Evolutionary conservation across 2,888 invertebrate species (phyloP).

Genomic region (Entomobrya proxima): DNA sequence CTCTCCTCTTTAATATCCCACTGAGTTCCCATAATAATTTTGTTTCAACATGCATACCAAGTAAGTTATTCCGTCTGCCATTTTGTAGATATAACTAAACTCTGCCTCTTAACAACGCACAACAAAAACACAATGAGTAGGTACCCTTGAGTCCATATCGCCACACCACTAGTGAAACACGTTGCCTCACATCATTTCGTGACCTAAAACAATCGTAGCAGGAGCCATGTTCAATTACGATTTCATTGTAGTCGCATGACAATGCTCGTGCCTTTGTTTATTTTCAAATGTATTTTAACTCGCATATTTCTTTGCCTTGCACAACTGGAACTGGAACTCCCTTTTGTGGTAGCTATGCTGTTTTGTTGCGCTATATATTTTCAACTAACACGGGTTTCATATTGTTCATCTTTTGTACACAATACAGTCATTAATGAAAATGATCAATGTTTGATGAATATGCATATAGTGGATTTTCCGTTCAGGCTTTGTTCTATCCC

Average conservation of each 20-base stretch:
- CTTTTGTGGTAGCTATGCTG: neutral
- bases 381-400: neutral
- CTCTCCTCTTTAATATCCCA: conserved; percentile 40
- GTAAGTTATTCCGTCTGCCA: conserved; percentile 25
- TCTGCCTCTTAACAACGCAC: conserved; percentile 37
- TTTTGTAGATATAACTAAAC: conserved; percentile 51
- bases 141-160: neutral
- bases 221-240: conserved; percentile 60
- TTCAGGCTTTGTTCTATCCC: conserved; percentile 7
- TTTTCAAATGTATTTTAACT: conserved; percentile 5
- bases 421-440: conserved; percentile 22
- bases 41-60: conserved; percentile 55
- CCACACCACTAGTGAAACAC: neutral
- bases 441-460: conserved; percentile 33
- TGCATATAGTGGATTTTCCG: conserved; percentile 40
- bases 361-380: neutral
- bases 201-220: conserved; percentile 59
- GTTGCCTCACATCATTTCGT: conserved; percentile 49
- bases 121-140: conserved; percentile 8
- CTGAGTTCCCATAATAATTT: conserved; percentile 51
- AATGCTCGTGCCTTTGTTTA: conserved; percentile 28
- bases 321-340: neutral
- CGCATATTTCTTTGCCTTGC: neutral
- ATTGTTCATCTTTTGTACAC: conserved; percentile 18
- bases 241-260: conserved; percentile 51